Evolutionary conservation across 2,888 invertebrate genomes (phyloP), one percentile per base, ranked within the genome.

Genomic region (Hetaerina titia): DNA sequence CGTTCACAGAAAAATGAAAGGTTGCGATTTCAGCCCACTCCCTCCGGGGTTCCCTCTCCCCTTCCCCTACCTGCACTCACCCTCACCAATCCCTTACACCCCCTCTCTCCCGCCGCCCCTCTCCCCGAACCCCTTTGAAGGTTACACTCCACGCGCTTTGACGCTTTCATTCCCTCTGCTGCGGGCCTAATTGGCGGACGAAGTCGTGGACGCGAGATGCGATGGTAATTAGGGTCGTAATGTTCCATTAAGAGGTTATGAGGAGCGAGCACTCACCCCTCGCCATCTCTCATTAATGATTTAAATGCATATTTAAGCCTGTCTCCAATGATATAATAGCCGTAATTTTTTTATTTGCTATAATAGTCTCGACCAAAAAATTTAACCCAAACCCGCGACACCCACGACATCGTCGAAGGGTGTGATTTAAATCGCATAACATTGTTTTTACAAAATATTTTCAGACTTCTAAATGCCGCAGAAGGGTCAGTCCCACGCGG

Each of bases 121-220:
- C 45, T 4, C 45, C 45, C 45, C 45, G 45, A 45, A 2, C 45
- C 45, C 45, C 45, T 45, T 45, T 45, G 45, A 45, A 45, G 45
- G 45, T 45, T 45, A 45, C 45, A 2, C 25, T 9, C 13, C 25
- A 22, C 13, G 31, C 81, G 31, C 81, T 81, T 81, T 81, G 81
- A 81, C 81, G 81, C 31, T 81, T 81, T 31, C 81, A 81, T 81
- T 81, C 81, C 81, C 81, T 81, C 31, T 25, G 81, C 81, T 31
- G 81, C 81, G 31, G 81, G 31, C 81, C 81, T 81, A 81, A 81
- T 81, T 81, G 81, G 81, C 81, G 81, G 81, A 81, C 81, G 31
- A 31, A 81, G 81, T 11, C 81, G 81, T 25, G 81, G 31, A 13
- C 81, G 81, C 81, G 81, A 25, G 81, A 81, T 22, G 81, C 81